Percentiles rank a stretch among this genome's conserved stretches.
These are phyloP conservation scores for Brevipalpus yothersi DNA, from an alignment of 1,140 invertebrate genomes.

Conservation along the genomic window DNA sequence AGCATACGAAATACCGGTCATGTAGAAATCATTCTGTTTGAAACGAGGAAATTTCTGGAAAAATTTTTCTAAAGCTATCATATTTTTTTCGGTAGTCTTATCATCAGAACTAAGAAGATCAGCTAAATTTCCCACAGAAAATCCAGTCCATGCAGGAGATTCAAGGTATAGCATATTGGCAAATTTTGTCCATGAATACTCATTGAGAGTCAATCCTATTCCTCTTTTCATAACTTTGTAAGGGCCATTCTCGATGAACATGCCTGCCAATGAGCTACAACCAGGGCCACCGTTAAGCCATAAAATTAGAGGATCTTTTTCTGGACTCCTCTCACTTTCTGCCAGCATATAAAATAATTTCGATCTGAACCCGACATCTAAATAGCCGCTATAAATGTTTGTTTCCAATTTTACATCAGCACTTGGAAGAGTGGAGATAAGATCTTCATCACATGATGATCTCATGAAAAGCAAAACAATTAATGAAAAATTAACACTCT, in stretches of 20 bases:
- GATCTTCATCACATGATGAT: slow-evolving; percentile 3
- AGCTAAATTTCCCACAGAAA: slow-evolving; percentile 25
- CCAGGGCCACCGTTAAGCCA: slow-evolving; percentile 33
- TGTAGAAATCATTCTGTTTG: slow-evolving; percentile 19
- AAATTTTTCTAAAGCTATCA: slow-evolving; percentile 24
- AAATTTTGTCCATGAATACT: slow-evolving; percentile 29
- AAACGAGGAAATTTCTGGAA: slow-evolving; percentile 26
- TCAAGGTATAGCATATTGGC: slow-evolving; percentile 44
- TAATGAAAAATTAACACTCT: too few relatives aligned
- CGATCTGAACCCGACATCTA: slow-evolving; percentile 11
- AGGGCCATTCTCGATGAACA: slow-evolving; percentile 28
- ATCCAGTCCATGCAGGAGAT: slow-evolving; percentile 30
- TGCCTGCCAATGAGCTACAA: slow-evolving; percentile 25
- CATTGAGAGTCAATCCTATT: slow-evolving; percentile 20
- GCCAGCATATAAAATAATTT: slow-evolving; percentile 23
- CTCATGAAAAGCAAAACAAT: too few relatives aligned
- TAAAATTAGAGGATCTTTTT: slow-evolving; percentile 25
- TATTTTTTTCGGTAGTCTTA: slow-evolving; percentile 19
- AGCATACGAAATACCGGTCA: slow-evolving; percentile 26
- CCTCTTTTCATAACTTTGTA: slow-evolving; percentile 20
- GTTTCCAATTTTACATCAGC: slow-evolving; percentile 11
- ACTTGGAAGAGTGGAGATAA: slow-evolving; percentile 15
- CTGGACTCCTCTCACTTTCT: slow-evolving; percentile 23
- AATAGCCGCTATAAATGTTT: slow-evolving; percentile 17
- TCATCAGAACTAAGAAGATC: slow-evolving; percentile 27